Evolutionary conservation across 2,113 vertebrate genomes (phyloP), one percentile per base, ranked within the genome.

Genomic region (Elephantulus edwardii): DNA sequence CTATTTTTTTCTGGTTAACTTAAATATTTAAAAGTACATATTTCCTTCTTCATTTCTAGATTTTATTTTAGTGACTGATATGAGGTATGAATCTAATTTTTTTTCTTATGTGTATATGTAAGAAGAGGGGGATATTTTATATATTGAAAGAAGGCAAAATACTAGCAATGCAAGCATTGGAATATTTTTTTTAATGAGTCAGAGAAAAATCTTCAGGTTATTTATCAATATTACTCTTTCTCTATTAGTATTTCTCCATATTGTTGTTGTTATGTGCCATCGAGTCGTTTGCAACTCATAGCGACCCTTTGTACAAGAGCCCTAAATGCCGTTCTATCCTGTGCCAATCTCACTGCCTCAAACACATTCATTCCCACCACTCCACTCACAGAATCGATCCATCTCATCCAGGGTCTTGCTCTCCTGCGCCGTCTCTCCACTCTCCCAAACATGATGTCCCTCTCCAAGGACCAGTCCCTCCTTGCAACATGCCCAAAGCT

Each of bases 51-150:
- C 84, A 77, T 52, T 7, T 75, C 12, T 76, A 86, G 30, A 72
- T 79, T 83, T 89, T 48, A 58, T 82, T 62, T 77, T 95, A 40
- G 38, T 79, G 30, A 86, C 44, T 88, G 28, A 40, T 48, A 22
- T 38, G 58, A 78, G 3, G 16, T 44, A 90, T 26, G 30, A 28
- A 82, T 83, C 30, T 76, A 70, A 74, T 58, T 70, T 87, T 62
- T 89, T 81, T 94, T 64, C 16, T 16, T 33, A 35, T 74, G 30
- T 58, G 11, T 26, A 42, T 66, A 64, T 42, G 84, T 86, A 84
- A 94, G 38, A 71, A 92, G 62, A 79, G 88, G 78, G 13, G 9
- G 56, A 75, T 60, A 83, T 66, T 89, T 86, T 70, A 44, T 84
- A 3, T 42, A 22, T 40, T 89, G 13, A 83, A 91, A 60, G 88